Base-by-base conservation (phyloP, 2,888 invertebrate species). In the Allacma fusca region DNA sequence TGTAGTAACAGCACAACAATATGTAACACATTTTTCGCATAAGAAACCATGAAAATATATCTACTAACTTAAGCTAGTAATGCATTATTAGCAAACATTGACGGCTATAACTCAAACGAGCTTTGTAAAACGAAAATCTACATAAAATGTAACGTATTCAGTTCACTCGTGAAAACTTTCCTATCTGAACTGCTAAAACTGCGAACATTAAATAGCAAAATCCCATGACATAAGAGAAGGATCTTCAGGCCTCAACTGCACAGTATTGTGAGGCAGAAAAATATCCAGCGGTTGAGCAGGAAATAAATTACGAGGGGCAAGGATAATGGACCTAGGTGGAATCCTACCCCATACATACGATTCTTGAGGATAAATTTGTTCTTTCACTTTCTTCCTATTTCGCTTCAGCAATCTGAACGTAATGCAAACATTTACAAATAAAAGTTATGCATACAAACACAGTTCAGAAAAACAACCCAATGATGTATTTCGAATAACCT, bases 311-410 rank as follows among this genome's bases (percentile, higher is more conserved):
- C 50, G 34, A 16, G 62, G 43, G 44, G 76, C 62, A 21, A 9
- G 2, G 19, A 67, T 65, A 43, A 79, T 67, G 16, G 23, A 69
- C 23, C 69, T 73, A 21, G 59, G 57, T 13, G 65, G 57, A 19
- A 83, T 74, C 29, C 78, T 68, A 24, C 80, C 79, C 84, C 84
- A 84, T 13, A 79, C 75, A 40, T 81, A 81, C 26, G 81, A 80
- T 59, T 83, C 83, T 68, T 80, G 81, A 13, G 83, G 80, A 80
- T 81, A 83, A 40, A 80, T 74, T 77, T 82, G 81, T 62, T 81
- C 81, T 0, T 78, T 77, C 19, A 79, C 69, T 29, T 70, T 24
- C 29, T 78, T 80, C 19, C 82, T 75, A 2, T 40, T 21, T 67
- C 65, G 72, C 23, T 76, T 78, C 13, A 83, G 67, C 9, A 83